Percentiles rank a stretch among this genome's conserved stretches.
Conservation (phyloP, 2,797 vertebrate genomes). For the Ceryle rudis region DNA sequence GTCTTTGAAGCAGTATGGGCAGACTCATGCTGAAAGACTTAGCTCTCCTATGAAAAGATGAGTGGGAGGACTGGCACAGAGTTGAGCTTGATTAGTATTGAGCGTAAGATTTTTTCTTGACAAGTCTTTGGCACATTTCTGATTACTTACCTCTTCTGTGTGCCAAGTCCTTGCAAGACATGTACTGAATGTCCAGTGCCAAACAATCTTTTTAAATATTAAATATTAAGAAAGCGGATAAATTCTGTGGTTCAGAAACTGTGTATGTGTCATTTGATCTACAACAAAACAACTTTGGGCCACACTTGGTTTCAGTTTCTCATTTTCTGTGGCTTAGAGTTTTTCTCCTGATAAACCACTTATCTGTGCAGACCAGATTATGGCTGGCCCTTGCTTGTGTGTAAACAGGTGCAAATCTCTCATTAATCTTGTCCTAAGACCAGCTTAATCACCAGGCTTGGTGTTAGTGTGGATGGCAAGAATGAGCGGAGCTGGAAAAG, state of each 20-base stretch:
- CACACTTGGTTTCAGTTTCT: not conserved
- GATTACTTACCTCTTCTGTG: slow-evolving; percentile 50
- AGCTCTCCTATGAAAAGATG: slow-evolving; percentile 15
- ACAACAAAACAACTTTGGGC: not conserved
- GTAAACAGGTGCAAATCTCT: not conserved
- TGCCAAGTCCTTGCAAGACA: slow-evolving; percentile 65
- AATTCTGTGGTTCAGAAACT: slow-evolving; percentile 26
- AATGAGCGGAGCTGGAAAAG: not conserved
- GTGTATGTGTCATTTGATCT: slow-evolving; percentile 9
- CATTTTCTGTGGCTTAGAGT: not conserved
- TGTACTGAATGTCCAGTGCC: slow-evolving; percentile 52
- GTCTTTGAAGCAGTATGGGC: slow-evolving; percentile 26
- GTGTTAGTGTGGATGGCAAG: not conserved
- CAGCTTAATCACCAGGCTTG: not conserved
- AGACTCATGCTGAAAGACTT: not conserved
- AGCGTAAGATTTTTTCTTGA: slow-evolving; percentile 54
- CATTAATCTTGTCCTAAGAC: not conserved
- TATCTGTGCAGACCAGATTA: not conserved
- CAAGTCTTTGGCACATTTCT: slow-evolving; percentile 64
- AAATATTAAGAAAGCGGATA: slow-evolving; percentile 50
- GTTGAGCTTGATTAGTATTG: slow-evolving; percentile 70
- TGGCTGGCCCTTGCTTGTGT: not conserved
- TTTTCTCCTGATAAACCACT: not conserved
- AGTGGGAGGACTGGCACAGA: slow-evolving; percentile 59
- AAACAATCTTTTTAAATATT: slow-evolving; percentile 65